Evolutionary conservation across 2,797 vertebrate species (phyloP), one percentile per base, ranked within the genome.

Genomic region (Eospalax fontanierii): DNA sequence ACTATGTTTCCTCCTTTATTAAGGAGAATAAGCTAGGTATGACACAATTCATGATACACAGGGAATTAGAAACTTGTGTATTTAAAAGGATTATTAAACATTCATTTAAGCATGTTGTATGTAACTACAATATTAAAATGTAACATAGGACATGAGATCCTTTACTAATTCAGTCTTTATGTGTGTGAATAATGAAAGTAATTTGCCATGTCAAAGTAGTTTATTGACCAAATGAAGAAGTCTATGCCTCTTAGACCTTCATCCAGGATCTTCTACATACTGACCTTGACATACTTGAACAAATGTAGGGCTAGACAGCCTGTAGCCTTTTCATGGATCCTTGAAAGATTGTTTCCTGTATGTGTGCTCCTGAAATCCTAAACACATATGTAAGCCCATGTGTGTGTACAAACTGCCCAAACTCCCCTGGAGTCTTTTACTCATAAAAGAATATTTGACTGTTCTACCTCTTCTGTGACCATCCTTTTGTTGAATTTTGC

Each of bases 161-260:
- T 46, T 92, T 86, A 75, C 61, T 96, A 71, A 92, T 66, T 89
- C 28, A 79, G 92, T 93, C 59, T 86, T 65, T 93, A 85, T 75
- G 59, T 87, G 68, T 68, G 63, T 63, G 15, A 93, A 93, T 78
- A 87, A 89, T 43, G 30, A 38, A 87, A 75, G 6, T 43, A 11
- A 79, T 88, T 92, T 93, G 43, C 65, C 33, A 40, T 63, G 6
- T 33, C 40, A 87, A 33, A 63, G 11, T 84, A 89, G 65, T 93
- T 89, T 90, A 50, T 74, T 85, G 96, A 30, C 70, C 66, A 70
- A 86, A 80, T 79, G 50, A 79, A 92, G 57, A 65, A 95, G 11
- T 71, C 38, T 4, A 73, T 18, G 61, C 71, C 76, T 79, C 30
- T 46, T 43, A 82, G 35, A 80, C 30, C 61, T 93, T 83, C 30